Conservation (phyloP, 2,113 vertebrate species). For the Ibidorhyncha struthersii region DNA sequence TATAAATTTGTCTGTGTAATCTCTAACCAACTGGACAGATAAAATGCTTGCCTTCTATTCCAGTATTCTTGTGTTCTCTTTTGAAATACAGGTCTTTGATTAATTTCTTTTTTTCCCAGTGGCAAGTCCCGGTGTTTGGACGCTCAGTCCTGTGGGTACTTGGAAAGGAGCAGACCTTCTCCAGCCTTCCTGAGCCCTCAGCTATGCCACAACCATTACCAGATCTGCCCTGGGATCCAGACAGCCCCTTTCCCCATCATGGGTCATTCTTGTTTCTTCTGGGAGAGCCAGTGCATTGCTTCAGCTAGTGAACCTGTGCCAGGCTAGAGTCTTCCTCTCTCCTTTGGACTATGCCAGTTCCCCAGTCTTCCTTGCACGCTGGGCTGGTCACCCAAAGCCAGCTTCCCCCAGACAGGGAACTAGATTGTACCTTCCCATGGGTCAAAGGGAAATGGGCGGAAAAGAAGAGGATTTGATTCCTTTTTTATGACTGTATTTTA, state of each 20-base stretch:
- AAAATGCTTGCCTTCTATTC: slow-evolving; percentile 23
- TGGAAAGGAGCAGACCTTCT: neutral
- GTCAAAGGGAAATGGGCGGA: neutral
- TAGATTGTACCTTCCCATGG: neutral
- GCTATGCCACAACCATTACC: neutral
- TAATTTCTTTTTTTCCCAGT: neutral
- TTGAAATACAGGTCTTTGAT: neutral
- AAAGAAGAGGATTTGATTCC: neutral
- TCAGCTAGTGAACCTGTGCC: neutral
- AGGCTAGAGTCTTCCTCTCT: neutral
- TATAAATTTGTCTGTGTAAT: slow-evolving; percentile 35
- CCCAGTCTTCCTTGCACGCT: neutral
- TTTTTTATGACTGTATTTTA: neutral
- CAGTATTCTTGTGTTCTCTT: neutral
- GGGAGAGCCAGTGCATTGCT: neutral
- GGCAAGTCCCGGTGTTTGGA: neutral
- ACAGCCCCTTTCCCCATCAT: accelerated
- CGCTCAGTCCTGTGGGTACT: neutral
- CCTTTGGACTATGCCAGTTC: neutral
- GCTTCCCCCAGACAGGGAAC: neutral
- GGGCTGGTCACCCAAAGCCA: neutral
- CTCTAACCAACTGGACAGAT: slow-evolving; percentile 9
- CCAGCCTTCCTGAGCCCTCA: neutral
- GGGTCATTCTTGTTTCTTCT: neutral
- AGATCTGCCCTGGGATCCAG: neutral